Evolutionary conservation across 2,113 vertebrate genomes (phyloP).

Genomic region (Poeciliopsis occidentalis): DNA sequence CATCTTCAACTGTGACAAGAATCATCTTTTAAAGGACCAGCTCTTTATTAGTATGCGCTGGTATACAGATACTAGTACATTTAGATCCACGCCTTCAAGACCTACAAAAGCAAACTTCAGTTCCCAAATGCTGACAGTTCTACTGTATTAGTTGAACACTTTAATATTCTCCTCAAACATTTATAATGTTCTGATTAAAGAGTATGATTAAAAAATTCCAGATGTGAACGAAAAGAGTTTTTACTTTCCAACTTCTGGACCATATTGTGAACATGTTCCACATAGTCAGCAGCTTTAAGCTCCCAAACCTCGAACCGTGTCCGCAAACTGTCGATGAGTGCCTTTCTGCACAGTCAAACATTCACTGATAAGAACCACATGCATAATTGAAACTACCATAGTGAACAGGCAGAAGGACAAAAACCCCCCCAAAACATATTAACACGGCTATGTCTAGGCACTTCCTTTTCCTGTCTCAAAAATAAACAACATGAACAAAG

Average conservation of each 20-base stretch:
- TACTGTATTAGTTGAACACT: constrained; percentile 2
- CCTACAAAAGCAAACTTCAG: constrained; percentile 25
- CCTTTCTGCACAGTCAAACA: constrained; percentile 64
- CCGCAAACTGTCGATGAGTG: constrained; percentile 50
- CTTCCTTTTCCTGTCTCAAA: constrained; percentile 42
- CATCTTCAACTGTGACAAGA: constrained; percentile 21
- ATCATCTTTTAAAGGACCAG: constrained; percentile 22
- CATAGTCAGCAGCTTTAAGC: constrained; percentile 36
- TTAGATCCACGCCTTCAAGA: constrained; percentile 1
- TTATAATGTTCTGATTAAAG: constrained; percentile 7
- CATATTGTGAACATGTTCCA: constrained; percentile 26
- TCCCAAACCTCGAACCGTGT: constrained; percentile 32
- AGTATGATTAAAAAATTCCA: constrained; percentile 24
- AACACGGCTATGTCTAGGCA: constrained; percentile 22
- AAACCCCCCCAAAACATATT: constrained; percentile 4
- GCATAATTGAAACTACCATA: constrained; percentile 74
- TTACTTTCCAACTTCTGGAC: constrained; percentile 5
- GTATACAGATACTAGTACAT: constrained; percentile 1
- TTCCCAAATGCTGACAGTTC: constrained; percentile 23
- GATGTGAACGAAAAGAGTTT: not conserved
- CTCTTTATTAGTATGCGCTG: constrained; percentile 26
- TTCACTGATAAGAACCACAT: constrained; percentile 70
- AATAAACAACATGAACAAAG: constrained; percentile 70
- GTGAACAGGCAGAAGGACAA: constrained; percentile 40
- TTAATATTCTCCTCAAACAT: constrained; percentile 32